These are phyloP conservation scores for Girardinichthys multiradiatus DNA, from an alignment of 2,113 vertebrate species.

Conservation along the genomic window DNA sequence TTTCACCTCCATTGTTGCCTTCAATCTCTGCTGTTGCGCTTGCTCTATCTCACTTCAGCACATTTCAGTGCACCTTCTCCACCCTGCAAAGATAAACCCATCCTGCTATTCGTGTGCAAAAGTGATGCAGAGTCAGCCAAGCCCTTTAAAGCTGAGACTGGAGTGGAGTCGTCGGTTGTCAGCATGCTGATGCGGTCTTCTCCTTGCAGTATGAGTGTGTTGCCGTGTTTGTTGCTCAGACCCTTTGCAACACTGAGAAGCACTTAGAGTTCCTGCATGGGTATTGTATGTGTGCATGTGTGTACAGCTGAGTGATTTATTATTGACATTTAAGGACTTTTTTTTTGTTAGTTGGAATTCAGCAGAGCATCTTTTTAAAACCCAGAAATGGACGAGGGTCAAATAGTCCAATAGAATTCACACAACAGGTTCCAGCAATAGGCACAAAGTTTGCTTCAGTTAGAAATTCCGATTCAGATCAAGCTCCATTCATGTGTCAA, in stretches of 20 bases:
- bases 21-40: constrained; percentile 69
- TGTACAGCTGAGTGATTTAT: constrained; percentile 32
- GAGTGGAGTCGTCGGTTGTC: constrained; percentile 51
- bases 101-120: constrained; percentile 42
- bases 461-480: not conserved
- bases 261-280: constrained; percentile 59
- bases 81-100: constrained; percentile 23
- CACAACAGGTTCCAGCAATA: not conserved
- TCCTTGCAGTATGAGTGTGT: constrained; percentile 35
- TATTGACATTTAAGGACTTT: constrained; percentile 39
- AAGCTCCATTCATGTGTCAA: not conserved
- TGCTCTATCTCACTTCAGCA: constrained; percentile 50
- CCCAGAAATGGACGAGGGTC: constrained; percentile 19
- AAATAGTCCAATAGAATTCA: not conserved
- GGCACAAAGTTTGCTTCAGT: constrained; percentile 3
- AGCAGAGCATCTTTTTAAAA: constrained; percentile 18
- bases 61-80: constrained; percentile 24
- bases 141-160: constrained; percentile 76
- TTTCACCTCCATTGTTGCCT: constrained; percentile 78
- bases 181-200: constrained; percentile 50
- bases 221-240: constrained; percentile 29
- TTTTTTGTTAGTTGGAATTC: constrained; percentile 22
- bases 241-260: constrained; percentile 60
- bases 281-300: constrained; percentile 13
- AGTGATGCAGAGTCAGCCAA: constrained; percentile 64